A percentile compares a stretch with the other conserved stretches of the same genome.
Evolutionary conservation across 1,140 invertebrate genomes (phyloP).

Genomic region (Panulirus ornatus): DNA sequence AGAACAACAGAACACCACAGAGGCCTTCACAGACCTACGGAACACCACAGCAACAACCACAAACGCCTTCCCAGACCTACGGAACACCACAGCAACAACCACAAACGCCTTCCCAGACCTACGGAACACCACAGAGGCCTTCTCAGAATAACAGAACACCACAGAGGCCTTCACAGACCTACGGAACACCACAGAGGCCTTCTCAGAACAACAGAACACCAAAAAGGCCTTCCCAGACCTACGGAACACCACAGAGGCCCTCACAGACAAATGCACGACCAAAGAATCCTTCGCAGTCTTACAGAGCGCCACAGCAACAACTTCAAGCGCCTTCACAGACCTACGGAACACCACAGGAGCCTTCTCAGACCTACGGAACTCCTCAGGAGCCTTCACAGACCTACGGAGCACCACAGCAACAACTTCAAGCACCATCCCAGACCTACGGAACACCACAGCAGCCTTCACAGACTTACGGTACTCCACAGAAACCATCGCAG

Average conservation of each 20-base stretch:
- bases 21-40: constrained; percentile 35
- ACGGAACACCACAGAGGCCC: constrained; percentile 38
- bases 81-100: constrained; percentile 25
- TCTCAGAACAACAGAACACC: constrained; percentile 28
- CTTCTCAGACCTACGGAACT: constrained; percentile 43
- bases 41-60: constrained; percentile 39
- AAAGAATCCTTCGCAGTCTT: constrained; percentile 40
- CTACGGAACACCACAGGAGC: constrained; percentile 38
- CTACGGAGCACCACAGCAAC: constrained; percentile 52
- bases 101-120: constrained; percentile 17
- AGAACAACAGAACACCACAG: too few relatives aligned
- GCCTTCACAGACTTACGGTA: neutral
- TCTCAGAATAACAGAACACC: too few relatives aligned
- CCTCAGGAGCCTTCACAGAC: constrained; percentile 48
- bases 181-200: constrained; percentile 41
- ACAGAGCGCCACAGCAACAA: constrained; percentile 48
- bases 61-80: constrained; percentile 43
- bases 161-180: constrained; percentile 37
- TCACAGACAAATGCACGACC: too few relatives aligned
- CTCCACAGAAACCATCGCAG: constrained; percentile 29
- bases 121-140: constrained; percentile 25
- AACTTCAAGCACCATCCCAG: constrained; percentile 30
- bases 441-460: constrained; percentile 48
- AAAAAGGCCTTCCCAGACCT: constrained; percentile 40
- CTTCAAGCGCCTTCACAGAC: constrained; percentile 35